Evolutionary conservation across 2,797 vertebrate species (phyloP).

Genomic region (Pagetopsis macropterus): DNA sequence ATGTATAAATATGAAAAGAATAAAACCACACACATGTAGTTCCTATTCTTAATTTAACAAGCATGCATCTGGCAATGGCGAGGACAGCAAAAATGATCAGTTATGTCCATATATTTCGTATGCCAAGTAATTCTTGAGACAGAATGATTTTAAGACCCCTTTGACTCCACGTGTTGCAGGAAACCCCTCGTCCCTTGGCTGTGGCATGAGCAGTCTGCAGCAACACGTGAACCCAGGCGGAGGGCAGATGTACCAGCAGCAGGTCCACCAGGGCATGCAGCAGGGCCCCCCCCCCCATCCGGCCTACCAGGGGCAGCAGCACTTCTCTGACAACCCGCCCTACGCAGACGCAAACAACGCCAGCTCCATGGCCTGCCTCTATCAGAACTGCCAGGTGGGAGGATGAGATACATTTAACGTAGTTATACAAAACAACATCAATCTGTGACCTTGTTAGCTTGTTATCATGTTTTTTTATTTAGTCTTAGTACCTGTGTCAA

Average conservation of each 20-base stretch:
- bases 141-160: too few relatives aligned
- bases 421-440: neutral
- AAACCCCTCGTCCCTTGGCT: constrained; percentile 88
- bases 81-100: too few relatives aligned
- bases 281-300: constrained; percentile 88
- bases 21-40: too few relatives aligned
- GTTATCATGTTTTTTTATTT: too few relatives aligned
- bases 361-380: constrained; percentile 92
- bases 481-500: too few relatives aligned
- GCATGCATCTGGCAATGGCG: too few relatives aligned
- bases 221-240: constrained; percentile 82
- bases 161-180: constrained; percentile 76
- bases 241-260: constrained; percentile 74
- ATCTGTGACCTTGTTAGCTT: neutral
- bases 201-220: constrained; percentile 88
- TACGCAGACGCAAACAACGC: constrained; percentile 83
- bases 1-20: too few relatives aligned
- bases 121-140: too few relatives aligned
- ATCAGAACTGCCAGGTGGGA: constrained; percentile 96
- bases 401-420: constrained; percentile 15
- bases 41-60: too few relatives aligned
- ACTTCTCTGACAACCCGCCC: constrained; percentile 83
- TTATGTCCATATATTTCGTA: too few relatives aligned
- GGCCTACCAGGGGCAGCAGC: constrained; percentile 88
- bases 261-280: constrained; percentile 87